phyloP scores from a whole-genome alignment of 37 sponge, comb jelly and placozoan species.

The Petrosia ficiformis region DNA sequence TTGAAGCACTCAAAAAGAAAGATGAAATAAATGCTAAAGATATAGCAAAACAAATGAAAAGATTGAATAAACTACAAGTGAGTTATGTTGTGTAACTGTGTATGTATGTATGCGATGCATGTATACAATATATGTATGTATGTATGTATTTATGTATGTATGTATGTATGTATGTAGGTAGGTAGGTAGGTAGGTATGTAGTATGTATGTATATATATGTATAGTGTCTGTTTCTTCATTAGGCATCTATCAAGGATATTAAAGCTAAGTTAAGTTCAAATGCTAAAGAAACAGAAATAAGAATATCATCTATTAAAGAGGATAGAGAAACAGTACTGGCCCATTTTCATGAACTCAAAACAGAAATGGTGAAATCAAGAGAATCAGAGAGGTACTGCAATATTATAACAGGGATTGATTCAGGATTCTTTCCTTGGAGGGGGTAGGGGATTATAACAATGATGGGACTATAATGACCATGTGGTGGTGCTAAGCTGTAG shows the following conservation, averaged over 20 bases:
- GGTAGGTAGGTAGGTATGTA: no score
- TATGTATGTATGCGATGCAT: no score
- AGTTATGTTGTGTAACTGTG: no score
- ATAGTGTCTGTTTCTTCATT: no score
- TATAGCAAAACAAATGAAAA: constrained; percentile 92
- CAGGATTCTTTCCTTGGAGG: no score
- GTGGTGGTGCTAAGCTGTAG: no score
- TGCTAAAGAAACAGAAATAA: constrained; percentile 76
- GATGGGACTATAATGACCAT: no score
- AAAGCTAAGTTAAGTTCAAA: constrained; percentile 76
- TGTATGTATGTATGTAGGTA: no score
- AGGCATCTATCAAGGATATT: constrained; percentile 61
- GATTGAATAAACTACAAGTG: constrained; percentile 78
- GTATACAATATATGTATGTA: neutral
- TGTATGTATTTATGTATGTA: no score
- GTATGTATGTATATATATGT: no score
- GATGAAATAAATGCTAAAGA: constrained; percentile 78
- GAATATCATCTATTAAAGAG: constrained; percentile 47
- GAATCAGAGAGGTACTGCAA: constrained; percentile 77
- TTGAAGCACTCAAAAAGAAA: constrained; percentile 90
- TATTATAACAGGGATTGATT: neutral
- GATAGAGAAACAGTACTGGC: constrained; percentile 74
- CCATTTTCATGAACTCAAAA: constrained; percentile 82
- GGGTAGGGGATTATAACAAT: no score
- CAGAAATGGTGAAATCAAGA: constrained; percentile 82